These are phyloP conservation scores for Psittacula derbiana DNA, from an alignment of 2,797 vertebrate genomes.

Conservation along the genomic window DNA sequence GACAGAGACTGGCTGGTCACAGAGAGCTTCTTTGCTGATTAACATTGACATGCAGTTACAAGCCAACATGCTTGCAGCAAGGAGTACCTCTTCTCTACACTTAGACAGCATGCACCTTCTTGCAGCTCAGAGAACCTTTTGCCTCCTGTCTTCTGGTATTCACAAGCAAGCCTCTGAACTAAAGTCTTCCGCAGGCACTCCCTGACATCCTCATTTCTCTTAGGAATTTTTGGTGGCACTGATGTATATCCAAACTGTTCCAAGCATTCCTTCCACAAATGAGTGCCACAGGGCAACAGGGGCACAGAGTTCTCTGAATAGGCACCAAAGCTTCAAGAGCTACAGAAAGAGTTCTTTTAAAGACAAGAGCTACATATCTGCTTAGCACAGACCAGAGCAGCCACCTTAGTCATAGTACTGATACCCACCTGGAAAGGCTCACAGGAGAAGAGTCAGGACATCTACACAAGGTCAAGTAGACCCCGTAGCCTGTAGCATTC, in stretches of 20 bases:
- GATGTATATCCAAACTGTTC: rapidly evolving
- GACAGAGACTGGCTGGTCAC: neutral
- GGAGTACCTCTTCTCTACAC: neutral
- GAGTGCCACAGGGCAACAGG: rapidly evolving
- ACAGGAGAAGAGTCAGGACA: neutral
- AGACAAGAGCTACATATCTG: too few species aligned
- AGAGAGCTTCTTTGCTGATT: neutral
- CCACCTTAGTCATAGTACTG: neutral
- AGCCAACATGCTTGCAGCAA: neutral
- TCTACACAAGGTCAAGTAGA: neutral
- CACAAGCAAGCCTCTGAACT: neutral
- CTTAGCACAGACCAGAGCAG: neutral
- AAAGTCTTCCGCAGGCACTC: neutral
- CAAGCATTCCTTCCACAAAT: neutral
- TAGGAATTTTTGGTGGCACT: neutral
- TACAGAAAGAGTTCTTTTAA: neutral
- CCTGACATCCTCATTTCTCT: neutral
- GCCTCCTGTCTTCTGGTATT: neutral
- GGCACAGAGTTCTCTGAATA: neutral
- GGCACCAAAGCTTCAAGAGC: neutral
- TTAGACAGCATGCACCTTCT: neutral
- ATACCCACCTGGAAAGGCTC: neutral
- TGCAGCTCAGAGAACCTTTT: neutral
- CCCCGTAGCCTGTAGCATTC: neutral
- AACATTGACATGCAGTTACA: too few species aligned